Conservation (phyloP, 2,888 invertebrate genomes). For the Leucania comma region DNA sequence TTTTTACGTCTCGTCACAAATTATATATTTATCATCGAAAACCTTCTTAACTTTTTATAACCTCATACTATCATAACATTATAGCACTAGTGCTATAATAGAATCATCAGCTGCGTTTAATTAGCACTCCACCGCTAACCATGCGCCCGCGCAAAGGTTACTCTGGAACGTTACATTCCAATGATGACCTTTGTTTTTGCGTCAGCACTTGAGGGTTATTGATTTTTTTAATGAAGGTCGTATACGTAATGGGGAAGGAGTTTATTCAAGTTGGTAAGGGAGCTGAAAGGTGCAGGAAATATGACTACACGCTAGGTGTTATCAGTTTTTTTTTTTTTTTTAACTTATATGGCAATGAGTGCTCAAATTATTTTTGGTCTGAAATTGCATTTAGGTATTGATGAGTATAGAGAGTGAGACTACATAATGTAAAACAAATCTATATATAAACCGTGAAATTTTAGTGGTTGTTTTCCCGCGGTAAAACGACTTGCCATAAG, state of each 20-base stretch:
- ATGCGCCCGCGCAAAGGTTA: constrained; percentile 75
- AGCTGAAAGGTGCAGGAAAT: constrained; percentile 15
- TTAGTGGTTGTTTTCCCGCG: too few relatives aligned
- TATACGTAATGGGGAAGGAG: constrained; percentile 14
- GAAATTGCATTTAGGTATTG: too few relatives aligned
- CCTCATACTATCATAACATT: background rate
- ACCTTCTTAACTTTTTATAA: background rate
- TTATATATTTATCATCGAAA: background rate
- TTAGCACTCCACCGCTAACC: constrained; percentile 40
- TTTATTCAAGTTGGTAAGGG: constrained; percentile 8
- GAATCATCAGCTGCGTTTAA: constrained; percentile 50
- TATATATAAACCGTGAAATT: too few relatives aligned
- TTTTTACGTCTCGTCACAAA: background rate
- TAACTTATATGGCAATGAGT: background rate
- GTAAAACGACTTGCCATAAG: too few relatives aligned
- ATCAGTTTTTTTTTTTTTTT: background rate
- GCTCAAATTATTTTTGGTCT: too few relatives aligned
- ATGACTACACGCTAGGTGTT: background rate
- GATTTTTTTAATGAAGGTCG: constrained; percentile 53
- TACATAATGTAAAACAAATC: too few relatives aligned
- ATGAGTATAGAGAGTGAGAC: too few relatives aligned
- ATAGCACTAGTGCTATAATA: constrained; percentile 19
- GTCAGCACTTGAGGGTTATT: constrained; percentile 41
- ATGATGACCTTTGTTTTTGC: constrained; percentile 72
- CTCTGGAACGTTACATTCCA: constrained; percentile 76